Evolutionary conservation across 1,140 invertebrate genomes (phyloP), one percentile per base, ranked within the genome.

Genomic region (Charaxes varanes): DNA sequence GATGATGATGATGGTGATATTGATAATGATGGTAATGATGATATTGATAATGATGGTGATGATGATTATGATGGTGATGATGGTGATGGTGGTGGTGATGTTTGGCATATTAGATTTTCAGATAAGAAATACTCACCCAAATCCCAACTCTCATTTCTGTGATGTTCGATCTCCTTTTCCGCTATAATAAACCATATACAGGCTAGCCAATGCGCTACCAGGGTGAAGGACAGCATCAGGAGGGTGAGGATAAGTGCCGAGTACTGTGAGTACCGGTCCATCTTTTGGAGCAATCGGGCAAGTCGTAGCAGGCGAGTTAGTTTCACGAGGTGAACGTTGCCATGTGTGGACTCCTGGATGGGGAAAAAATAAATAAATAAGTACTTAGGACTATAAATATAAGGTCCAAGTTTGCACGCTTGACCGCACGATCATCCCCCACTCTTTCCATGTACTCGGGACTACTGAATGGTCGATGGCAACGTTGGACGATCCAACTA

Each of bases 111-210:
- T n/a, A n/a, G n/a, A n/a, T n/a, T n/a, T n/a, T n/a, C n/a, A n/a
- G n/a, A n/a, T n/a, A n/a, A n/a, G n/a, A 24, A 35, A 18, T 2
- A 40, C 52, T 62, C 82, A 95, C 94, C 91, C 63, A 93, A 86
- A 80, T 94, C 90, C 90, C 92, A 93, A 36, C 48, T 65, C 36
- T 91, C 88, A 32, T 85, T 86, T 51, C 87, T 88, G 62, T 93
- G 88, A 21, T 82, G 81, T 41, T 91, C 85, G 57, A 91, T 88
- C 84, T 98, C 97, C 54, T 92, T 92, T 50, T 95, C 93, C 1
- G 96, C 98, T 49, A 99, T 98, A 34, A 98, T 95, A 84, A 97
- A 97, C 96, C 97, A 99, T 55, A 99, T 93, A 81, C 97, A 99
- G n/a, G 97, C 97, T 23, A 99, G 86, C 98, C 98, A 99, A 86